Evolutionary conservation across 2,888 invertebrate species (phyloP).

Genomic region (Agonum fuliginosum): DNA sequence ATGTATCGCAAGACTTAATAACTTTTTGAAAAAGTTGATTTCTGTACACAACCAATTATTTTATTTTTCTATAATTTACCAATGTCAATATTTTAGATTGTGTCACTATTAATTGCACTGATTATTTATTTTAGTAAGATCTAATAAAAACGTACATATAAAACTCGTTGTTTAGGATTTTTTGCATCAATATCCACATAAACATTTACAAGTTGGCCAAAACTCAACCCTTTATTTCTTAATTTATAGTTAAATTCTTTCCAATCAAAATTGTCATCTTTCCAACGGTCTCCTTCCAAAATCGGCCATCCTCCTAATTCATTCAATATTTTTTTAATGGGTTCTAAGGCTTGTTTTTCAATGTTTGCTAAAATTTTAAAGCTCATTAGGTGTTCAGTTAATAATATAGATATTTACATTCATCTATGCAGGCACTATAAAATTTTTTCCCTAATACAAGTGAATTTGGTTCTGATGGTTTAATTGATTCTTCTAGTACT

Average conservation of each 20-base stretch:
- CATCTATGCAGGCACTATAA: conserved; percentile 88
- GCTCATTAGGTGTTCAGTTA: not conserved
- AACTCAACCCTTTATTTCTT: conserved; percentile 83
- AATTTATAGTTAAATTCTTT: conserved; percentile 84
- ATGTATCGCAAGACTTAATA: no score
- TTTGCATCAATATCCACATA: conserved; percentile 88
- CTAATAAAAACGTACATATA: conserved; percentile 77
- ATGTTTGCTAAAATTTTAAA: conserved; percentile 78
- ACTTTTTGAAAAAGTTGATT: no score
- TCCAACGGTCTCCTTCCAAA: conserved; percentile 82
- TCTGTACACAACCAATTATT: no score
- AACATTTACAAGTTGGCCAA: conserved; percentile 89
- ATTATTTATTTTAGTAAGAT: not conserved
- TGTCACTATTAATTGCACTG: no score
- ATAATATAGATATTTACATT: conserved; percentile 77
- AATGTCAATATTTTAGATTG: no score
- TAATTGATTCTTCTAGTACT: conserved; percentile 77
- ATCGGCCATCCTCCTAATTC: conserved; percentile 93
- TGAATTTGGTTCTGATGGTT: conserved; percentile 77
- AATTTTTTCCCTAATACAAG: conserved; percentile 83
- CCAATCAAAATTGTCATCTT: conserved; percentile 81
- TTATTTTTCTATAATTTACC: no score
- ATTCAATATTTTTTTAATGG: conserved; percentile 80
- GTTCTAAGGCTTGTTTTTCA: conserved; percentile 82
- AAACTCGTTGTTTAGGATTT: conserved; percentile 84